A percentile compares a stretch with the other conserved stretches of the same genome.
phyloP scores from a whole-genome alignment of 2,113 vertebrate genomes.

The Strix aluco region DNA sequence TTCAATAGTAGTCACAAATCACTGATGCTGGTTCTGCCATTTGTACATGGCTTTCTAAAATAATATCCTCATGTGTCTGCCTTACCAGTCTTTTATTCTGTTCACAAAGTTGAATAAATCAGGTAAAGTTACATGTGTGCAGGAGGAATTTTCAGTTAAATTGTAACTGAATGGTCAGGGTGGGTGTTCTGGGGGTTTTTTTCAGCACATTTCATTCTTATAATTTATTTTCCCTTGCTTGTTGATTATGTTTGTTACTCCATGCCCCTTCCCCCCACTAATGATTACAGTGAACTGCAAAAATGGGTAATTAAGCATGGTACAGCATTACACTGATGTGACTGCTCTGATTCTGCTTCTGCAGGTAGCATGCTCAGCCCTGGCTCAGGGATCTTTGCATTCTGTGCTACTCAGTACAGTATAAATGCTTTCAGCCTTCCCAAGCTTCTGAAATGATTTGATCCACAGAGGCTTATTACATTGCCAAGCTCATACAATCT shows the following conservation, averaged over 20 bases:
- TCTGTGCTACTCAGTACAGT: neutral
- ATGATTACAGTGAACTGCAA: neutral
- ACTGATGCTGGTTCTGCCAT: conserved; percentile 26
- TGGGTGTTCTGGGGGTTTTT: neutral
- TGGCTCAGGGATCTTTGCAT: neutral
- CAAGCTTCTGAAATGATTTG: conserved; percentile 1
- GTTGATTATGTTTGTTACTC: neutral
- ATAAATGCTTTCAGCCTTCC: neutral
- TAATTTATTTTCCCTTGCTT: neutral
- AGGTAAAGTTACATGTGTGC: neutral
- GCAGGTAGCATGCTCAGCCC: neutral
- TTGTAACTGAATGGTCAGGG: neutral
- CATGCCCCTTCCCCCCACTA: neutral
- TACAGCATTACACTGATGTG: neutral
- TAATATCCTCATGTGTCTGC: neutral
- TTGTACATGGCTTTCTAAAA: neutral
- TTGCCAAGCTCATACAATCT: conserved; percentile 26
- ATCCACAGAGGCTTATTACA: conserved; percentile 7
- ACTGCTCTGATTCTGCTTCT: neutral
- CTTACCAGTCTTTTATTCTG: neutral
- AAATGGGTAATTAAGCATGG: neutral
- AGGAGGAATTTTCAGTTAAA: neutral
- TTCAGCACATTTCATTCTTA: neutral
- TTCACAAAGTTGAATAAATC: conserved; percentile 6
- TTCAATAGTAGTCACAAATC: conserved; percentile 33